These are phyloP conservation scores for Epinotia bilunana DNA, from an alignment of 2,888 invertebrate genomes.

Conservation along the genomic window DNA sequence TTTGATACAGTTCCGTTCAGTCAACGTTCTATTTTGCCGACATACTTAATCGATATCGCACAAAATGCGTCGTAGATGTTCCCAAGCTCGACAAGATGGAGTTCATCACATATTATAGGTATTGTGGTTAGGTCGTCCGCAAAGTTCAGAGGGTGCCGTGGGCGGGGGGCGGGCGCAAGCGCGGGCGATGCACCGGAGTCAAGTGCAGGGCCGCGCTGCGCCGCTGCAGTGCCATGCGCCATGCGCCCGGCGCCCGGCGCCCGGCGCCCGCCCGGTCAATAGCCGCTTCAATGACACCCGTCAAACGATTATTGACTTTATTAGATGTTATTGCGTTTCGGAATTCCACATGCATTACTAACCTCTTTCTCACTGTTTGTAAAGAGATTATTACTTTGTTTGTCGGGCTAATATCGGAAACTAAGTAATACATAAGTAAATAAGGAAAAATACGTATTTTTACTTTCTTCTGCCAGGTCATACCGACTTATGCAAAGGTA, in stretches of 20 bases:
- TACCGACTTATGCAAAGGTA: neutral
- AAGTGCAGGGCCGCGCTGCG: slow-evolving; percentile 79
- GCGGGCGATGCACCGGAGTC: slow-evolving; percentile 80
- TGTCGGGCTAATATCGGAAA: slow-evolving; percentile 5
- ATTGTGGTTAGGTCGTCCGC: slow-evolving; percentile 44
- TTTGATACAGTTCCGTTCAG: neutral
- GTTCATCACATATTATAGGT: slow-evolving; percentile 56
- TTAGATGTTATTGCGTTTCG: slow-evolving; percentile 31
- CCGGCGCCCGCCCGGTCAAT: slow-evolving; percentile 70
- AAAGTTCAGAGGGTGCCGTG: slow-evolving; percentile 47
- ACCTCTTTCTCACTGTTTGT: neutral
- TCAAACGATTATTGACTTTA: slow-evolving; percentile 32
- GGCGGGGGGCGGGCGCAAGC: slow-evolving; percentile 48
- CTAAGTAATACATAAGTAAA: neutral
- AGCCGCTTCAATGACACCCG: slow-evolving; percentile 54
- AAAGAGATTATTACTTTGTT: slow-evolving; percentile 19
- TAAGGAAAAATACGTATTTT: neutral
- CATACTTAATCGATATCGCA: neutral
- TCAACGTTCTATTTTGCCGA: neutral
- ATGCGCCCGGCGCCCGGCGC: slow-evolving; percentile 63
- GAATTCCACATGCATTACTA: slow-evolving; percentile 28
- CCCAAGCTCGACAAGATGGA: slow-evolving; percentile 52
- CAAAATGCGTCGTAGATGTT: neutral
- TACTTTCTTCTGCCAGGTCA: slow-evolving; percentile 1
- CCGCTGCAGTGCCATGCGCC: slow-evolving; percentile 73